These are phyloP conservation scores for Drosophila fuyamai DNA, from an alignment of 1,140 invertebrate genomes.

Conservation along the genomic window DNA sequence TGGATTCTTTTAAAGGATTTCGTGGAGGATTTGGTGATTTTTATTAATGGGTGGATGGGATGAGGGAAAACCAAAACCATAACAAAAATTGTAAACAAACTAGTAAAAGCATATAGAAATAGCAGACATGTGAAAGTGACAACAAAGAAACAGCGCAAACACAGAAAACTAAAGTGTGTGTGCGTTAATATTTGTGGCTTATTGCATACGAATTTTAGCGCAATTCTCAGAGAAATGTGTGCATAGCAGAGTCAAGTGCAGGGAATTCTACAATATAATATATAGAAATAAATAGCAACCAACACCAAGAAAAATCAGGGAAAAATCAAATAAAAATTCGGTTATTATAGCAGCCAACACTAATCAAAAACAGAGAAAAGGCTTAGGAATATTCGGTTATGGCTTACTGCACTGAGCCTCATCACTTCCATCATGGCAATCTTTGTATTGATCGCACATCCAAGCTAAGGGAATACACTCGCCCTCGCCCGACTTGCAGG, in stretches of 20 bases:
- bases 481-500: constrained; percentile 90
- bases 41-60: constrained; percentile 30
- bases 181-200: constrained; percentile 71
- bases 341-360: constrained; percentile 27
- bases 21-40: constrained; percentile 35
- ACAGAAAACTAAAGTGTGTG: constrained; percentile 49
- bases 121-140: constrained; percentile 37
- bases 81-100: constrained; percentile 56
- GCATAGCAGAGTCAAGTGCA: constrained; percentile 31
- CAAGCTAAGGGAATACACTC: constrained; percentile 95
- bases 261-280: constrained; percentile 9
- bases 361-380: constrained; percentile 12
- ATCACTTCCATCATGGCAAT: constrained; percentile 95
- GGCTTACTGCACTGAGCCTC: constrained; percentile 95
- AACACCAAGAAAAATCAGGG: constrained; percentile 25
- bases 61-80: constrained; percentile 68
- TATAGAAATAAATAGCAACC: constrained; percentile 16
- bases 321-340: constrained; percentile 23
- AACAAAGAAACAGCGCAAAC: constrained; percentile 49
- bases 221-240: constrained; percentile 49
- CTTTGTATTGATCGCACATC: constrained; percentile 95
- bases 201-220: constrained; percentile 53
- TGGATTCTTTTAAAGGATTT: not conserved
- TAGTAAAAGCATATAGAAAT: constrained; percentile 37
- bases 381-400: constrained; percentile 27